Base-by-base conservation (phyloP, 1,140 invertebrate genomes). In the Drosophila saltans region DNA sequence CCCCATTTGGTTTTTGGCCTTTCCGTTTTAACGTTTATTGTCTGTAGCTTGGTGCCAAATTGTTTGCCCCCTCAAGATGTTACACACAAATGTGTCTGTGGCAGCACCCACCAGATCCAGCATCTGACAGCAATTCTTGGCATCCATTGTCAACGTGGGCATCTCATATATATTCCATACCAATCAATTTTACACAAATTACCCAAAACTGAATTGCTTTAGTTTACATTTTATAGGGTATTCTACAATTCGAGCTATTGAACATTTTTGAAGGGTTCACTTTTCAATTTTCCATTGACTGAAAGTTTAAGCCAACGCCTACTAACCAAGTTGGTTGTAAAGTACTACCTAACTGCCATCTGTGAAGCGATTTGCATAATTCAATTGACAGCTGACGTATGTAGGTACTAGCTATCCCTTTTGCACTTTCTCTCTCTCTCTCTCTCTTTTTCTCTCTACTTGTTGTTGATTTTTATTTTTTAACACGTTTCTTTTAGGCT, bases 1-100 rank as follows among this genome's bases (percentile, higher is more conserved):
- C 83, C 83, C 59, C 82, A 74, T 88, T 88, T 83, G 82, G 82
- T 59, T 81, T 80, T 85, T 86, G 82, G 82, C 80, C 84, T 86
- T 88, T 88, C 83, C 82, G 82, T 69, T 84, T 41, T 59, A 63
- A 63, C 67, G 69, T 81, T 86, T 77, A 75, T 60, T 79, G 28
- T 73, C 48, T 74, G 79, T 61, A 72, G 75, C 82, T 59, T 82
- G 76, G 69, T 86, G 76, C 82, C 82, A 86, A 86, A 86, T 83
- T 77, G 67, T 70, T 86, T 88, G 80, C 82, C 83, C 83, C 84
- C 82, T 80, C 82, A 88, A 88, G 0, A 82, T 76, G 69, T 73
- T 71, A 61, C 75, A 72, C 36, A 72, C 36, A 79, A 60, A 45
- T 78, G 26, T 71, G 63, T 41, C 48, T 72, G 43, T 64, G 66